Conservation (phyloP, 2,797 vertebrate species). For the Enteromius treurensis region DNA sequence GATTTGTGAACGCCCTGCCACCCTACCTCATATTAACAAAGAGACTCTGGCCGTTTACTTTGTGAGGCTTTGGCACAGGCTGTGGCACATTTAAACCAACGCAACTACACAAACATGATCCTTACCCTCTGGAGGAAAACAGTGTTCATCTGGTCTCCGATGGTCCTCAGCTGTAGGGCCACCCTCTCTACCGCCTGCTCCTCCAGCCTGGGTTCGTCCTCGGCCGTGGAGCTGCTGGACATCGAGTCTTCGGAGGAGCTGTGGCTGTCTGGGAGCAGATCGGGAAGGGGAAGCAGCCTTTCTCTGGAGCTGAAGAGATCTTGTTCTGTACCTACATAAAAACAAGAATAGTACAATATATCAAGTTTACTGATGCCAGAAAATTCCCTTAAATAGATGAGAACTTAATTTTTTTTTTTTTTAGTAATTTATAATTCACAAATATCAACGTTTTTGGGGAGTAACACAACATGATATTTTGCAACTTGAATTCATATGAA, state of each 20-base stretch:
- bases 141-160: slow-evolving; percentile 75
- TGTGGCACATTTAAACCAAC: not conserved
- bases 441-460: not conserved
- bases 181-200: slow-evolving; percentile 65
- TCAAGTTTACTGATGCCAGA: not conserved
- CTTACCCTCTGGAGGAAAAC: slow-evolving; percentile 72
- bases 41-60: slow-evolving; percentile 7
- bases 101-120: slow-evolving; percentile 26
- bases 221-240: slow-evolving; percentile 28
- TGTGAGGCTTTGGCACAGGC: slow-evolving; percentile 18
- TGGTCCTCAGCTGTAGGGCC: slow-evolving; percentile 71
- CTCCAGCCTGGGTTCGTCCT: slow-evolving; percentile 48
- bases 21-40: slow-evolving; percentile 38
- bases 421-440: not conserved
- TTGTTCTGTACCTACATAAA: slow-evolving; percentile 59
- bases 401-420: not conserved
- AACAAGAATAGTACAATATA: slow-evolving; percentile 26
- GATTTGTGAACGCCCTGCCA: slow-evolving; percentile 37
- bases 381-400: not conserved
- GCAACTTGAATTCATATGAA: not conserved
- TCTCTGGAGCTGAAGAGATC: slow-evolving; percentile 47
- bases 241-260: slow-evolving; percentile 46
- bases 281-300: slow-evolving; percentile 60
- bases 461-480: not conserved
- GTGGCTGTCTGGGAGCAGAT: slow-evolving; percentile 65